A percentile compares a stretch with the other conserved stretches of the same genome.
phyloP scores from a whole-genome alignment of 2,888 invertebrate genomes.

The Acanthosepion pharaonis region DNA sequence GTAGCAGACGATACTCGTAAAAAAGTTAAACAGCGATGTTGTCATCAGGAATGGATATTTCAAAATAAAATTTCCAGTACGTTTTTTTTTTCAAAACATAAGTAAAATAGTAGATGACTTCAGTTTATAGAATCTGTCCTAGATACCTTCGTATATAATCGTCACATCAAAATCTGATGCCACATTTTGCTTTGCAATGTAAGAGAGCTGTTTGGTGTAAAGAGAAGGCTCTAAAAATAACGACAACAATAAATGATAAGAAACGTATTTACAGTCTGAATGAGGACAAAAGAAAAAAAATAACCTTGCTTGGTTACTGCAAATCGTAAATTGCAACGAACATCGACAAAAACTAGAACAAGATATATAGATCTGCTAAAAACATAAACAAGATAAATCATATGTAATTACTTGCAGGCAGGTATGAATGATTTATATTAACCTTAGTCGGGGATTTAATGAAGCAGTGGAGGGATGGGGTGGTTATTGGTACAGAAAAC shows the following conservation, averaged over 20 bases:
- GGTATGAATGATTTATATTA: no score
- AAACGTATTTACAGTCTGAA: not conserved
- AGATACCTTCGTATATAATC: not conserved
- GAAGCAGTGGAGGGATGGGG: no score
- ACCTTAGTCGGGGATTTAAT: no score
- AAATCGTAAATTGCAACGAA: no score
- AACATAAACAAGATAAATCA: no score
- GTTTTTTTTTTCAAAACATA: not conserved
- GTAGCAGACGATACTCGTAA: not conserved
- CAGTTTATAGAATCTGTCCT: not conserved
- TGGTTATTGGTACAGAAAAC: no score
- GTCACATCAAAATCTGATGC: not conserved
- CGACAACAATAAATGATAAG: not conserved
- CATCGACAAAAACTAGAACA: no score
- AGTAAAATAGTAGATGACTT: not conserved
- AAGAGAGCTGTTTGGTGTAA: not conserved
- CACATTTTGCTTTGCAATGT: not conserved
- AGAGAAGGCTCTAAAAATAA: not conserved
- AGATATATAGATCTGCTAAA: no score
- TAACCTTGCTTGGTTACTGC: no score
- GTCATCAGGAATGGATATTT: not conserved
- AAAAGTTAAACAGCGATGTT: not conserved
- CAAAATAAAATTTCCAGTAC: not conserved
- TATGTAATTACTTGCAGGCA: no score
- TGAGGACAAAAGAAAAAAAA: not conserved